Evolutionary conservation across 2,113 vertebrate species (phyloP).

Genomic region (Mobula birostris): DNA sequence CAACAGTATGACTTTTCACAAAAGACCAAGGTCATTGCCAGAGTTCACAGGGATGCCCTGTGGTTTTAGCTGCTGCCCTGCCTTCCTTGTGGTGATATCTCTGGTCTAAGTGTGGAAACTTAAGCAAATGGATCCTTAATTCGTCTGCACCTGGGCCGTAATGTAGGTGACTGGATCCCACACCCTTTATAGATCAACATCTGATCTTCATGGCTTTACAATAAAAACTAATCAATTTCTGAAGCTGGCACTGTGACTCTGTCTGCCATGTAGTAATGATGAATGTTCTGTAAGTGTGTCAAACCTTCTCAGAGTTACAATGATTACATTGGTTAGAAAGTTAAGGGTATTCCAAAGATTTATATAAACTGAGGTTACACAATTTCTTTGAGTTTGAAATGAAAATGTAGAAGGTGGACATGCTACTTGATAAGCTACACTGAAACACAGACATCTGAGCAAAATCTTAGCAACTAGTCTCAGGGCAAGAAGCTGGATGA

Average conservation of each 20-base stretch:
- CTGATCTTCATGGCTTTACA: not conserved
- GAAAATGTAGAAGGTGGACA: not conserved
- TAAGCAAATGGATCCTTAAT: not conserved
- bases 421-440: not conserved
- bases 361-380: not conserved
- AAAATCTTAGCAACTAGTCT: not conserved
- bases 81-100: not conserved
- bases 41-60: not conserved
- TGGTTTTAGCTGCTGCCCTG: not conserved
- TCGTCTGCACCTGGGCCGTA: too few relatives aligned
- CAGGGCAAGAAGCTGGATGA: not conserved
- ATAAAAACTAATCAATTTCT: not conserved
- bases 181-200: not conserved
- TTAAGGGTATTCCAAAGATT: not conserved
- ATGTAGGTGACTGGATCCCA: not conserved
- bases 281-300: not conserved
- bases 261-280: too few relatives aligned
- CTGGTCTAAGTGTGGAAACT: not conserved
- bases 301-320: not conserved
- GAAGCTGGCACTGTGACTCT: not conserved
- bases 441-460: not conserved
- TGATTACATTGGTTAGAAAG: not conserved
- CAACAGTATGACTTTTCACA: not conserved
- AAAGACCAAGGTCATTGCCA: not conserved
- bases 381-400: not conserved